Conservation (phyloP, 2,888 invertebrate genomes). For the Brassicogethes aeneus region DNA sequence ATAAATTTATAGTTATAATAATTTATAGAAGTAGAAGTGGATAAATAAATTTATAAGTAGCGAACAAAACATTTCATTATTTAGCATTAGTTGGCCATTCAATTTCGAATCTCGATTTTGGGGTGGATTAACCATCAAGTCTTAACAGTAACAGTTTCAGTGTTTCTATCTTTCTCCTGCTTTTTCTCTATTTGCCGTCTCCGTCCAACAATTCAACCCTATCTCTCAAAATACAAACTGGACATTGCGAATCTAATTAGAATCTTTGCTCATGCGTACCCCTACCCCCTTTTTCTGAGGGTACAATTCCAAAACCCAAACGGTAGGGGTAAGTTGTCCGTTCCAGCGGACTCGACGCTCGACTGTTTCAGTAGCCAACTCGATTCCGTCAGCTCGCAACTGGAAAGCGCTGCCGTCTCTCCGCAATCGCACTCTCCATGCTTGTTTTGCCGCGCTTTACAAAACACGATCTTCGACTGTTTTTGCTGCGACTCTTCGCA, state of each 20-base stretch:
- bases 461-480: not conserved
- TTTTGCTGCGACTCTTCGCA: not conserved
- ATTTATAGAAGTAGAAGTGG: not conserved
- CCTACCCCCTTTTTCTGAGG: slow-evolving; percentile 14
- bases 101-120: slow-evolving; percentile 11
- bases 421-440: not conserved
- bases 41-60: not conserved
- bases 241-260: slow-evolving; percentile 48
- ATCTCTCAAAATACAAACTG: slow-evolving; percentile 39
- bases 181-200: slow-evolving; percentile 13
- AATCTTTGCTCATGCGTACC: slow-evolving; percentile 45
- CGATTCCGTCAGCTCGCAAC: slow-evolving; percentile 21
- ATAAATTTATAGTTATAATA: not conserved
- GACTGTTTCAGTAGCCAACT: slow-evolving; percentile 28
- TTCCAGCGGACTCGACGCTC: slow-evolving; percentile 17
- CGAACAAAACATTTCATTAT: not conserved
- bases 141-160: slow-evolving; percentile 22
- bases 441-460: not conserved
- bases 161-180: slow-evolving; percentile 17
- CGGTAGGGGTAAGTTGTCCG: slow-evolving; percentile 36
- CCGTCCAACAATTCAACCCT: slow-evolving; percentile 19
- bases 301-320: slow-evolving; percentile 28
- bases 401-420: not conserved
- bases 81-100: slow-evolving; percentile 1
- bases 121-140: slow-evolving; percentile 31